Evolutionary conservation across 2,113 vertebrate genomes (phyloP).

Genomic region (Bos indicus): DNA sequence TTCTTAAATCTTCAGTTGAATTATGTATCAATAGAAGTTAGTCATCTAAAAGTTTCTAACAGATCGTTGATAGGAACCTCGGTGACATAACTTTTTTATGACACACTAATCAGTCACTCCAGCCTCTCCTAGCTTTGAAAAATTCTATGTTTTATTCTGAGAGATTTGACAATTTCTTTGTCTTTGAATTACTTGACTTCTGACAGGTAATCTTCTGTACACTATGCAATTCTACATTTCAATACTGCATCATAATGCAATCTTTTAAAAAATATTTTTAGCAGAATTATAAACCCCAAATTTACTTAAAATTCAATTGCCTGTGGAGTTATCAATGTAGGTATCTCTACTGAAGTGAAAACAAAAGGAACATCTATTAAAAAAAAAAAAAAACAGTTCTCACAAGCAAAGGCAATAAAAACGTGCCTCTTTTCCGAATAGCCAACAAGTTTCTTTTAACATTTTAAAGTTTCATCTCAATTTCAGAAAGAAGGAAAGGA

Average conservation of each 20-base stretch:
- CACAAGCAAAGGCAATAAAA: not conserved
- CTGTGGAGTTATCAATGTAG: not conserved
- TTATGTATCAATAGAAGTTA: not conserved
- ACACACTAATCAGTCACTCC: slow-evolving; percentile 16
- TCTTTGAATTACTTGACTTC: slow-evolving; percentile 42
- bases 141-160: not conserved
- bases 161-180: slow-evolving; percentile 8
- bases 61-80: slow-evolving; percentile 3
- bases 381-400: not conserved
- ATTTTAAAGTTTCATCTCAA: not conserved
- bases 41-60: slow-evolving; percentile 32
- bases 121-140: slow-evolving; percentile 21
- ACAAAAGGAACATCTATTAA: not conserved
- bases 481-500: not conserved
- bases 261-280: slow-evolving; percentile 47
- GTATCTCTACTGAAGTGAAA: slow-evolving; percentile 10
- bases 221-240: slow-evolving; percentile 49
- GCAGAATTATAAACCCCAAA: slow-evolving; percentile 43
- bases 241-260: slow-evolving; percentile 20
- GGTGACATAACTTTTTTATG: not conserved
- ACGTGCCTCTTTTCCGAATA: not conserved
- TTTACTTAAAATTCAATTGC: slow-evolving; percentile 37
- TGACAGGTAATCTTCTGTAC: slow-evolving; percentile 54
- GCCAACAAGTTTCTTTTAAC: not conserved
- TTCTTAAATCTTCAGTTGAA: not conserved